phyloP scores from a whole-genome alignment of 2,797 vertebrate species.

The Anguilla obscura region DNA sequence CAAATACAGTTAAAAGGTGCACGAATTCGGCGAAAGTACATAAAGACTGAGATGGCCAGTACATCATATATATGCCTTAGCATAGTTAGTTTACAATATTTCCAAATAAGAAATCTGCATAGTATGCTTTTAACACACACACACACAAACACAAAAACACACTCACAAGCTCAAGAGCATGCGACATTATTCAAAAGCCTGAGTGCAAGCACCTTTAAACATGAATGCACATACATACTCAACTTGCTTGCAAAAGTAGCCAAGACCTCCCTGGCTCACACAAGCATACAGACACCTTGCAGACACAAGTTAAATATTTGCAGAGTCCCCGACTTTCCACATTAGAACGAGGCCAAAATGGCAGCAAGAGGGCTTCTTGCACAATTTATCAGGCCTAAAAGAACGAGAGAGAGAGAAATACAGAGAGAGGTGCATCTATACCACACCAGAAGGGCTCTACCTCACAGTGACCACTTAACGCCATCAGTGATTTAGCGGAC shows the following conservation, averaged over 20 bases:
- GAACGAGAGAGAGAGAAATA: neutral
- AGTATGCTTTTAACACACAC: too few relatives aligned
- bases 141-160: too few relatives aligned
- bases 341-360: slow-evolving; percentile 17
- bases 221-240: neutral
- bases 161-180: too few relatives aligned
- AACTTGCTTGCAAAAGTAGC: neutral
- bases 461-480: neutral
- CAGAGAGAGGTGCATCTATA: neutral
- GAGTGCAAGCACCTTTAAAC: too few relatives aligned
- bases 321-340: slow-evolving; percentile 22
- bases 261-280: neutral
- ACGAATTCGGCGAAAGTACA: too few relatives aligned
- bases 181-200: too few relatives aligned
- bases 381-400: slow-evolving; percentile 10
- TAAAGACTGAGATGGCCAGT: too few relatives aligned
- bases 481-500: neutral
- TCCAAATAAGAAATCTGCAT: too few relatives aligned
- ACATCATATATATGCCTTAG: too few relatives aligned
- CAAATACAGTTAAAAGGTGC: too few relatives aligned
- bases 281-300: slow-evolving; percentile 20
- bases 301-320: slow-evolving; percentile 35
- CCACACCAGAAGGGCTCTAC: neutral
- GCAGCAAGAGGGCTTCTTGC: neutral
- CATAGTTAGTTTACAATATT: too few relatives aligned